Evolutionary conservation across 1,140 invertebrate species (phyloP), one percentile per base, ranked within the genome.

Genomic region (Neotoxoptera formosana): DNA sequence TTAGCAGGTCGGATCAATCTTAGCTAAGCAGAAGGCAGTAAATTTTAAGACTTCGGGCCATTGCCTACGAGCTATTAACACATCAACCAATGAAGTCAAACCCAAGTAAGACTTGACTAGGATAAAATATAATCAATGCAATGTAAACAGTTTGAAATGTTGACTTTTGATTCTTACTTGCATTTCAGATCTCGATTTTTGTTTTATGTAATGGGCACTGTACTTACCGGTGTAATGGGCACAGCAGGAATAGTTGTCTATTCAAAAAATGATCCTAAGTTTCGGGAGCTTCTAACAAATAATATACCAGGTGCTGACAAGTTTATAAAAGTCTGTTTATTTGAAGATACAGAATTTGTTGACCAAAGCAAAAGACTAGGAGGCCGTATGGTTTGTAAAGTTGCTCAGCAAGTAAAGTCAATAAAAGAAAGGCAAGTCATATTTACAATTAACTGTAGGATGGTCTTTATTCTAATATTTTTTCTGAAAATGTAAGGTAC

Each of bases 261-360:
- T 94, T 97, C 96, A 45, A 97, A 97, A 95, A 96, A 96, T 94
- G 96, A 97, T 95, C 95, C 96, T 86, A 96, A 97, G 86, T 96
- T 97, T 94, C 96, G 97, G 94, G 96, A 96, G 94, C 96, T 95
- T 94, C 94, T 97, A 9, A 96, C 96, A 94, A 95, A 96, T 84
- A 97, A 97, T 95, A 95, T 96, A 76, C 97, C 97, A 87, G 96
- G 96, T 86, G 96, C 96, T 7, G 96, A 97, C 94, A 95, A 96
- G 34, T 95, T 97, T 30, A 96, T 98, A 84, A 96, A 96, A 94
- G 95, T 97, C 86, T 96, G 97, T 0, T 96, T 97, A 93, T 96
- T 96, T 94, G 97, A 97, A 95, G 96, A 97, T 94, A 95, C 95
- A 76, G 96, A 96, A 6, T 96, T 92, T 47, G 2, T 92, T 36